Evolutionary conservation across 37 sponge, comb jelly and placozoan species (phyloP).

Genomic region (Eunapius fragilis): DNA sequence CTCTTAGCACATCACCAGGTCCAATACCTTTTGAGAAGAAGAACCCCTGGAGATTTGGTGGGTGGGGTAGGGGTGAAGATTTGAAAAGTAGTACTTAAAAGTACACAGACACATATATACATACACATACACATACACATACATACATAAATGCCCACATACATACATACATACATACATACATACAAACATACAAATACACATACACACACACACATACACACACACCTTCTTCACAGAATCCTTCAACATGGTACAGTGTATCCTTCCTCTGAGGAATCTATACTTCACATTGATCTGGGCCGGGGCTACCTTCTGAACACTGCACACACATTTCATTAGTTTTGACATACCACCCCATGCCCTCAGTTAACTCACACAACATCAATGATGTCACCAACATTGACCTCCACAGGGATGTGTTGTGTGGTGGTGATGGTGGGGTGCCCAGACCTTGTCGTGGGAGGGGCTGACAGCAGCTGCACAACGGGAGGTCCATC

Average conservation of each 20-base stretch:
- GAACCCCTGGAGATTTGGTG: neutral
- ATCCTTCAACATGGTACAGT: slow-evolving; percentile 60
- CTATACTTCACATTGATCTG: slow-evolving; percentile 57
- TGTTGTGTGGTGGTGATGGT: neutral
- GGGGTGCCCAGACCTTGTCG: neutral
- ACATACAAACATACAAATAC: too few species aligned
- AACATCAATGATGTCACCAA: slow-evolving; percentile 56
- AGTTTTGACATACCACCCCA: too few species aligned
- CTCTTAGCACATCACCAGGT: slow-evolving; percentile 43
- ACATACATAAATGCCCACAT: too few species aligned
- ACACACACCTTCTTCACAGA: neutral
- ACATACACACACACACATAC: neutral
- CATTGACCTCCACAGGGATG: neutral
- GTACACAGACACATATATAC: too few species aligned
- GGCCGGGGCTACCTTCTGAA: slow-evolving; percentile 22
- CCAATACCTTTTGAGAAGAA: slow-evolving; percentile 1
- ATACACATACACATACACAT: too few species aligned
- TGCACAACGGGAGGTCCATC: slow-evolving; percentile 24
- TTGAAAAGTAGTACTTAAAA: too few species aligned
- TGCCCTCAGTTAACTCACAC: slow-evolving; percentile 22
- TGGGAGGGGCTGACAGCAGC: neutral
- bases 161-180: too few species aligned
- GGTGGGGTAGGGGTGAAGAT: too few species aligned
- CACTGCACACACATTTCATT: slow-evolving; percentile 15
- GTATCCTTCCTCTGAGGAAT: slow-evolving; percentile 60